phyloP scores from a whole-genome alignment of 1,140 invertebrate genomes.

The Globodera rostochiensis region DNA sequence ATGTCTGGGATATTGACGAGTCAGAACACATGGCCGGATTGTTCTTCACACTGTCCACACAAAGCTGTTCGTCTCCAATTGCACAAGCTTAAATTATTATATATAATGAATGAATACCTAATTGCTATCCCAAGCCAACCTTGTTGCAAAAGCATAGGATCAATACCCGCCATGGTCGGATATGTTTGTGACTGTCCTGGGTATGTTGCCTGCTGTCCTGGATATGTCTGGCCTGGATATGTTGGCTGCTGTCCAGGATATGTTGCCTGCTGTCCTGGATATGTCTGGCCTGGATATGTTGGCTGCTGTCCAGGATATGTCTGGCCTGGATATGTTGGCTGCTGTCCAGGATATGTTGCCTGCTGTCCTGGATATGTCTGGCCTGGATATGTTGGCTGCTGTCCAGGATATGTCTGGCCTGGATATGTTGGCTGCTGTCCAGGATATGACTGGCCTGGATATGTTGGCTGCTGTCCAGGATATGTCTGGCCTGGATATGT shows the following conservation, averaged over 20 bases:
- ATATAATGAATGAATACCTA: neutral
- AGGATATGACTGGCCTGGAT: neutral
- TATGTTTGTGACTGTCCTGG: neutral
- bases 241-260: too few relatives aligned
- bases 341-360: neutral
- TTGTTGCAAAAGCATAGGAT: constrained; percentile 4
- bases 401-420: neutral
- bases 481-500: neutral
- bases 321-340: neutral
- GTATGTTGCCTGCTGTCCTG: too few relatives aligned
- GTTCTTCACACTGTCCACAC: neutral
- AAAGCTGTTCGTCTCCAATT: neutral
- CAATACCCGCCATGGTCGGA: neutral
- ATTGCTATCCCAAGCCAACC: neutral
- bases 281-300: too few relatives aligned
- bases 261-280: too few relatives aligned
- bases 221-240: too few relatives aligned
- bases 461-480: neutral
- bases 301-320: too few relatives aligned
- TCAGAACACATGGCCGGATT: neutral
- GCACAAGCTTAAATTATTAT: constrained; percentile 6
- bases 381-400: neutral
- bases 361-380: too few relatives aligned
- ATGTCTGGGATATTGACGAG: neutral
- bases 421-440: neutral